Base-by-base conservation (phyloP, 2,113 vertebrate species). In the Eptesicus fuscus region DNA sequence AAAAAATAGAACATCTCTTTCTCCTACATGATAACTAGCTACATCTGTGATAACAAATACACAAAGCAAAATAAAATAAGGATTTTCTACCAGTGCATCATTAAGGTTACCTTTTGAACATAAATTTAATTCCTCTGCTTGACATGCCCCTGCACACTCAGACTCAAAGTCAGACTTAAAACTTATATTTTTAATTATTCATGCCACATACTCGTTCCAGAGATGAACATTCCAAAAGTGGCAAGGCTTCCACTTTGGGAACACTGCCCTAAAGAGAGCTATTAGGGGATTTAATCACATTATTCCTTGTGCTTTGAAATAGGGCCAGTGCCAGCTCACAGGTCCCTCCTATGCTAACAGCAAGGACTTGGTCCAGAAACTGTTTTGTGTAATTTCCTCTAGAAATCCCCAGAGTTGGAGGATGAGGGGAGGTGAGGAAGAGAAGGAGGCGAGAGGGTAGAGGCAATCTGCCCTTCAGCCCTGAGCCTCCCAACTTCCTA, bases 1-100 rank as follows among this genome's bases (percentile, higher is more conserved):
- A 30, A 90, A 80, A 96, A 92, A 56, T 7, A 91, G 76, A 97
- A 44, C 73, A 63, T 92, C 78, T 95, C 83, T 88, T 88, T 93
- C 42, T 76, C 61, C 61, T 83, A 56, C 18, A 8, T 47, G 88
- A 70, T 63, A 69, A 94, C 70, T 16, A 95, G 69, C 56, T 88
- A 67, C 14, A 77, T 59, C 28, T 69, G 30, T 83, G 56, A 65
- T 65, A 83, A 74, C 37, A 79, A 95, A 70, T 40, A 92, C 67
- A 90, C 73, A 74, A 59, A 90, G 42, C 42, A 87, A 96, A 74
- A 88, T 37, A 65, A 96, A 94, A 83, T 63, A 63, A 61, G 76
- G 17, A 5, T 23, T 91, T 90, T 83, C 82, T 63, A 56, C 40
- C n/a, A 61, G 37, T 7, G 10, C 10, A 44, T 77, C 74, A 76